Conservation (phyloP, 2,888 invertebrate species). For the Amphipyra berbera region DNA sequence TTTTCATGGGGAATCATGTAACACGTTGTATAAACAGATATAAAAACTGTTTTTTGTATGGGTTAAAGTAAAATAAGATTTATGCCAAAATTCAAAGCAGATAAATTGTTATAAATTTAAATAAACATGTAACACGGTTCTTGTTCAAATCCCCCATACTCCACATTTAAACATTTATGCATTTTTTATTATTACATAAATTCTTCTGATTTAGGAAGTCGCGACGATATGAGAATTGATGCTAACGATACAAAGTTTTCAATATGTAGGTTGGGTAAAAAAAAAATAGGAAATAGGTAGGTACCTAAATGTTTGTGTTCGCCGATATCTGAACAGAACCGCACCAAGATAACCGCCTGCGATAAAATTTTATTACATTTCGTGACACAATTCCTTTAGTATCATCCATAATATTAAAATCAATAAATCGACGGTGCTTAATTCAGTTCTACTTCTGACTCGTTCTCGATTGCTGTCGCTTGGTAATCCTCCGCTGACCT, state of each 20-base stretch:
- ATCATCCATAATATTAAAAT: constrained; percentile 64
- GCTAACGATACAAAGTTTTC: constrained; percentile 21
- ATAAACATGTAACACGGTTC: constrained; percentile 1
- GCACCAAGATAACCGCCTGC: constrained; percentile 69
- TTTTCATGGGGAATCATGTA: too few species aligned
- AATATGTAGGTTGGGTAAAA: constrained; percentile 58
- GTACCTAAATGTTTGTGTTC: constrained; percentile 57
- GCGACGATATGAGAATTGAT: constrained; percentile 23
- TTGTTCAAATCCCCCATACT: constrained; percentile 8
- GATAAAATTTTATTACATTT: constrained; percentile 78
- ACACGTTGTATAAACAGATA: too few species aligned
- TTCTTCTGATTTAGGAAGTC: constrained; percentile 15
- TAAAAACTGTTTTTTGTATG: too few species aligned
- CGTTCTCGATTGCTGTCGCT: constrained; percentile 9
- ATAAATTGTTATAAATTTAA: too few species aligned
- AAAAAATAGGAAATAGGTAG: constrained; percentile 57
- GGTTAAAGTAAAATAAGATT: too few species aligned
- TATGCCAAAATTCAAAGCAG: too few species aligned
- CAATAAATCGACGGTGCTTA: constrained; percentile 60
- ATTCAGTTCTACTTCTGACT: constrained; percentile 30
- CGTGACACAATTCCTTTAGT: constrained; percentile 74
- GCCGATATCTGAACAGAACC: constrained; percentile 61
- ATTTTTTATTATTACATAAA: constrained; percentile 40
- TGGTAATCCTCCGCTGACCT: constrained; percentile 60
- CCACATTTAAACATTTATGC: constrained; percentile 13